Percentiles rank a stretch among this genome's conserved stretches.
These are phyloP conservation scores for Planococcus citri DNA, from an alignment of 1,140 invertebrate species.

Conservation along the genomic window DNA sequence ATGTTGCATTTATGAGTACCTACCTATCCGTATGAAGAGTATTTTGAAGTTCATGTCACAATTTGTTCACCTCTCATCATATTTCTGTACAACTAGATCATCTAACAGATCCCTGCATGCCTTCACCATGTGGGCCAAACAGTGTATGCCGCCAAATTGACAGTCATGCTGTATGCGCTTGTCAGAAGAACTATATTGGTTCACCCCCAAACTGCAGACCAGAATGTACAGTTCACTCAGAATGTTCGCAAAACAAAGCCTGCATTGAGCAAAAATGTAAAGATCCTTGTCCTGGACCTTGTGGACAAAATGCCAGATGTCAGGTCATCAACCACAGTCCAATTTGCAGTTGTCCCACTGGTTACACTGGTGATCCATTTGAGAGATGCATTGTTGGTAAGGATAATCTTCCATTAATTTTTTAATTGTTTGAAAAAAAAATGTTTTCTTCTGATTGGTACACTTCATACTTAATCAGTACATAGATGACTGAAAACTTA, in stretches of 20 bases:
- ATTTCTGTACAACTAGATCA: constrained; percentile 30
- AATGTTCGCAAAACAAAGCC: constrained; percentile 50
- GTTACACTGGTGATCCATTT: constrained; percentile 69
- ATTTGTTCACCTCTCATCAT: too few species aligned
- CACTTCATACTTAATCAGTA: constrained; percentile 13
- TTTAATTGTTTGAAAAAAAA: not conserved
- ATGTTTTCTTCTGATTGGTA: constrained; percentile 26
- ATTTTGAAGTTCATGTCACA: too few species aligned
- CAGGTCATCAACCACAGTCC: constrained; percentile 67
- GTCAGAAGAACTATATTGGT: constrained; percentile 47
- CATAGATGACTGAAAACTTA: constrained; percentile 25
- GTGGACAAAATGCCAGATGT: constrained; percentile 66
- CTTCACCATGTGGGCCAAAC: constrained; percentile 73
- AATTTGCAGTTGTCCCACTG: constrained; percentile 59
- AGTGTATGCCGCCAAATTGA: constrained; percentile 69
- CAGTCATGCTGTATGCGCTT: constrained; percentile 62
- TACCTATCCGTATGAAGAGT: too few species aligned
- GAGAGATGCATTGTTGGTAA: constrained; percentile 52
- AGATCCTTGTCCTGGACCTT: constrained; percentile 58
- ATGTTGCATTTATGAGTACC: too few species aligned
- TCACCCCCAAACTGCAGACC: constrained; percentile 44
- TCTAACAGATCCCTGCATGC: constrained; percentile 38
- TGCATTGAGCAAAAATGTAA: constrained; percentile 68
- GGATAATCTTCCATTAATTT: constrained; percentile 36
- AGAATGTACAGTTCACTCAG: constrained; percentile 43